Conservation (phyloP, 2,113 vertebrate genomes). For the Cyprinodon variegatus region DNA sequence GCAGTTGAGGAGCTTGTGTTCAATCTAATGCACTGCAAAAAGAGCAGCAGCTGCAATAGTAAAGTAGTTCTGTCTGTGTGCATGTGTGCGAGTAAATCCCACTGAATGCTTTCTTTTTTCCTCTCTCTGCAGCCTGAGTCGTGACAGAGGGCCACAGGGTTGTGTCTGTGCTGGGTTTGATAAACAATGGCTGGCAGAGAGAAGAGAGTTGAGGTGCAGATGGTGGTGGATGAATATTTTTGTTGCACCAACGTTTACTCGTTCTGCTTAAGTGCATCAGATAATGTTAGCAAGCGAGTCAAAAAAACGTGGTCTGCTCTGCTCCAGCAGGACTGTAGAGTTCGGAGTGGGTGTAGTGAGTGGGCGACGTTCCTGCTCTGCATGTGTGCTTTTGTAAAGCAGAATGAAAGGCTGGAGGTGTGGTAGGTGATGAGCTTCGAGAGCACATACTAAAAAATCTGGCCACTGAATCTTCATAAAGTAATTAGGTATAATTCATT, state of each 20-base stretch:
- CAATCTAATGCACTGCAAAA: slow-evolving; percentile 35
- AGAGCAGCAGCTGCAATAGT: slow-evolving; percentile 3
- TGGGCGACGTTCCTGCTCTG: slow-evolving; percentile 33
- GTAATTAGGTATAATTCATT: background rate
- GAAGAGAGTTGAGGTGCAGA: background rate
- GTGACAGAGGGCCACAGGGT: slow-evolving; percentile 49
- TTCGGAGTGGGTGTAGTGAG: slow-evolving; percentile 38
- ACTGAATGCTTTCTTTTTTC: slow-evolving; percentile 22
- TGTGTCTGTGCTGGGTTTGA: slow-evolving; percentile 14
- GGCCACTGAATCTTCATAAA: slow-evolving; percentile 1
- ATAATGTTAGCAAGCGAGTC: slow-evolving; percentile 12
- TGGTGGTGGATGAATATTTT: background rate
- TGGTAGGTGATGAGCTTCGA: slow-evolving; percentile 8
- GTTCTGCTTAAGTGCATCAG: background rate
- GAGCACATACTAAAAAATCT: slow-evolving; percentile 2
- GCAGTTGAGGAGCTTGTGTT: slow-evolving; percentile 37
- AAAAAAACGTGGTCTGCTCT: background rate
- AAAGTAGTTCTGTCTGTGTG: slow-evolving; percentile 10
- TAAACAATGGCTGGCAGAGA: background rate
- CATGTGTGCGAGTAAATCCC: slow-evolving; percentile 22
- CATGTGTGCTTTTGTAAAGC: background rate
- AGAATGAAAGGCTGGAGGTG: slow-evolving; percentile 13
- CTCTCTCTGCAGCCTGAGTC: slow-evolving; percentile 58
- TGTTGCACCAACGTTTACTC: background rate
- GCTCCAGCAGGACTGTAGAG: slow-evolving; percentile 19